phyloP scores from a whole-genome alignment of 2,113 vertebrate species.

The Leuciscus idus region DNA sequence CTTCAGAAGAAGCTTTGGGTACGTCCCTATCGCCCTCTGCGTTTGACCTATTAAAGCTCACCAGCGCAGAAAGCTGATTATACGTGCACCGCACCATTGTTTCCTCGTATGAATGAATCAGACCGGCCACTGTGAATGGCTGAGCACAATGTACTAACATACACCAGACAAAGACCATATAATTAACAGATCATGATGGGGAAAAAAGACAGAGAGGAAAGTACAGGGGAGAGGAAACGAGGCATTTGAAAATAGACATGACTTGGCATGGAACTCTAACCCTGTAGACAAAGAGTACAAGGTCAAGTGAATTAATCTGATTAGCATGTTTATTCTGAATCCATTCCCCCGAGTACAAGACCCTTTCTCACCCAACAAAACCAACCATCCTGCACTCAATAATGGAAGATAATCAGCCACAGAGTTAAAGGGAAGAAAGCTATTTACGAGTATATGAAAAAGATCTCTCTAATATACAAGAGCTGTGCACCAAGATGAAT shows the following conservation, averaged over 20 bases:
- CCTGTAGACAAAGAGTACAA: conserved; percentile 51
- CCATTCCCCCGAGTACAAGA: conserved; percentile 9
- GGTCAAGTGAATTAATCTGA: conserved; percentile 57
- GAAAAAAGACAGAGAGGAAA: conserved; percentile 27
- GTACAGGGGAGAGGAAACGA: conserved; percentile 5
- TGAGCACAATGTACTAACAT: conserved; percentile 30
- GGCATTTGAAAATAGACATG: conserved; percentile 44
- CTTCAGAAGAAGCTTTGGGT: conserved; percentile 9
- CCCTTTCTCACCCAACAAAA: conserved; percentile 25
- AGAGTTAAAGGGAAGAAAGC: conserved; percentile 18
- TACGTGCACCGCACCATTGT: conserved; percentile 11
- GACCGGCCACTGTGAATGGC: conserved; percentile 18
- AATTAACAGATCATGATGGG: conserved; percentile 49
- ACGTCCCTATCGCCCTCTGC: not conserved
- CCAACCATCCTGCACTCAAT: conserved; percentile 11
- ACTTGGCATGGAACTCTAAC: conserved; percentile 50
- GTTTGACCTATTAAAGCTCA: conserved; percentile 24
- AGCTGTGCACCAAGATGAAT: conserved; percentile 29
- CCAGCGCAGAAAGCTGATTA: conserved; percentile 36
- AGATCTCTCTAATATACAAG: not conserved
- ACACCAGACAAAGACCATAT: conserved; percentile 30
- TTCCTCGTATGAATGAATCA: conserved; percentile 31
- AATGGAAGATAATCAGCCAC: conserved; percentile 13
- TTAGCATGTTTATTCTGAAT: conserved; percentile 59
- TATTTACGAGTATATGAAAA: not conserved